Evolutionary conservation across 1,140 invertebrate genomes (phyloP).

Genomic region (Drosophila tsacasi): DNA sequence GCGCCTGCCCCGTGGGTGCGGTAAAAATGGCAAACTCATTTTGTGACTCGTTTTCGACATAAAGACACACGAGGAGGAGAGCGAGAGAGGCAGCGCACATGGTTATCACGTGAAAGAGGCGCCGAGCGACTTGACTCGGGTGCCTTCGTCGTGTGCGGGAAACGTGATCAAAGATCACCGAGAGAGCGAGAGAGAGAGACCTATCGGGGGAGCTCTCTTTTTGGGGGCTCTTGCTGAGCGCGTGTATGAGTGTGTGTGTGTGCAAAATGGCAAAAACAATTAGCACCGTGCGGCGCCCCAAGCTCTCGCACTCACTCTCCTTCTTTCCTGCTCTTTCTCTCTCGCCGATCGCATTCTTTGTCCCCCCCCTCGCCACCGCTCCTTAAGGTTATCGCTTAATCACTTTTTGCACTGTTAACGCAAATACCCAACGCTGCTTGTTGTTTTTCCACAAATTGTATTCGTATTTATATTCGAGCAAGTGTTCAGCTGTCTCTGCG

Average conservation of each 20-base stretch:
- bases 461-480: slow-evolving; percentile 35
- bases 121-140: slow-evolving; percentile 47
- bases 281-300: slow-evolving; percentile 71
- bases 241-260: slow-evolving; percentile 2
- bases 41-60: slow-evolving; percentile 68
- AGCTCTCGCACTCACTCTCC: slow-evolving; percentile 30
- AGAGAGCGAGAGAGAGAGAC: slow-evolving; percentile 19
- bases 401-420: slow-evolving; percentile 63
- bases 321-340: slow-evolving; percentile 13
- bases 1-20: not conserved
- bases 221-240: not conserved
- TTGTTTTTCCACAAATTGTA: slow-evolving; percentile 66
- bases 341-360: slow-evolving; percentile 36
- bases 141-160: slow-evolving; percentile 73
- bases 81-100: slow-evolving; percentile 54
- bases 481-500: slow-evolving; percentile 33
- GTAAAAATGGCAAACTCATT: slow-evolving; percentile 60
- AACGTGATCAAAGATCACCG: slow-evolving; percentile 82
- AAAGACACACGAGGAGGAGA: slow-evolving; percentile 2
- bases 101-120: slow-evolving; percentile 77
- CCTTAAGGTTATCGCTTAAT: slow-evolving; percentile 71
- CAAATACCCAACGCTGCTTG: slow-evolving; percentile 64
- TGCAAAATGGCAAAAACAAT: slow-evolving; percentile 75
- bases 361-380: slow-evolving; percentile 9
- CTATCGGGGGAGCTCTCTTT: slow-evolving; percentile 15